Percentiles rank a stretch among this genome's conserved stretches.
Evolutionary conservation across 2,113 vertebrate species (phyloP).

Genomic region (Corythoichthys intestinalis): DNA sequence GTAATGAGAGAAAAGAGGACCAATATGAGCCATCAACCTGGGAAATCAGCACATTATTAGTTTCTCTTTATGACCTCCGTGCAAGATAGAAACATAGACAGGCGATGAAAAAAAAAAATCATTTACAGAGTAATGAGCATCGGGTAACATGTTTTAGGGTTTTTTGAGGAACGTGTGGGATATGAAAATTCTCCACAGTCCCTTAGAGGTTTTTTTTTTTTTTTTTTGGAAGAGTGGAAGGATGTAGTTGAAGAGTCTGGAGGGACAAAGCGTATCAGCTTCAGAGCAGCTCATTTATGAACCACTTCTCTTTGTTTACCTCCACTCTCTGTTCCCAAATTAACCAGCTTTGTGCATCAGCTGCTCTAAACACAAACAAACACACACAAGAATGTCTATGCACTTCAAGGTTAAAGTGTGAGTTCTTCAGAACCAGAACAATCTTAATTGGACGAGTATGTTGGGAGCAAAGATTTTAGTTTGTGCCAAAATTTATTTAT

Average conservation of each 20-base stretch:
- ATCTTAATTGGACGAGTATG: too few species aligned
- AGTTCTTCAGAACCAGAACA: background rate
- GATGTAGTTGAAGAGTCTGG: constrained; percentile 4
- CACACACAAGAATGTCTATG: background rate
- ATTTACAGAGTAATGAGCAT: constrained; percentile 54
- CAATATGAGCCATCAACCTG: constrained; percentile 44
- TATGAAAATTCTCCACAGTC: constrained; percentile 23
- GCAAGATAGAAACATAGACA: constrained; percentile 52
- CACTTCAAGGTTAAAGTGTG: background rate
- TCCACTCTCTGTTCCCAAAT: background rate
- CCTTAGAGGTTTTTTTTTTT: constrained; percentile 26
- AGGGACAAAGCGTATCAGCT: background rate
- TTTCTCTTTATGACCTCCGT: constrained; percentile 55
- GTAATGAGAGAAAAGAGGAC: constrained; percentile 57
- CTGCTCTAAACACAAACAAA: background rate
- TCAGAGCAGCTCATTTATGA: constrained; percentile 22
- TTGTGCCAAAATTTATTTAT: too few species aligned
- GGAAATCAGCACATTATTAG: constrained; percentile 64
- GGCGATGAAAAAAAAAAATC: constrained; percentile 41
- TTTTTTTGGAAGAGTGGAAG: background rate
- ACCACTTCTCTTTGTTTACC: constrained; percentile 6
- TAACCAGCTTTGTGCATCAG: background rate
- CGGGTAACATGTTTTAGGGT: constrained; percentile 57
- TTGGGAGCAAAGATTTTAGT: too few species aligned
- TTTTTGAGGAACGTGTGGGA: constrained; percentile 52